phyloP scores from a whole-genome alignment of 53 echinoderm and acorn worm species.

The Pentamera pediparva region DNA sequence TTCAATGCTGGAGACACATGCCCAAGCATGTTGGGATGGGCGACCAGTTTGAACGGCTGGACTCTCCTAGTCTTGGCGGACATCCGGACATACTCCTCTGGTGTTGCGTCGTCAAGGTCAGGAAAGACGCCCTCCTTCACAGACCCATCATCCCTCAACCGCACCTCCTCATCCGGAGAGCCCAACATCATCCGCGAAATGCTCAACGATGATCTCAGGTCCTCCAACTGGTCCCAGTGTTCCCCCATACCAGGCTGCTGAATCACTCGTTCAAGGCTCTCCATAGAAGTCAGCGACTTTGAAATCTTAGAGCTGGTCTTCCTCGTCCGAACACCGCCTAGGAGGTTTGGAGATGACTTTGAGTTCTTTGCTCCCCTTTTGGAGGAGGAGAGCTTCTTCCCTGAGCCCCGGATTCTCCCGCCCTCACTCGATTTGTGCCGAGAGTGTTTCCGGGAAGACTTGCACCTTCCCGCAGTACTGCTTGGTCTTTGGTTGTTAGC shows the following conservation, averaged over 20 bases:
- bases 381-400: constrained; percentile 20
- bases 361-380: constrained; percentile 53
- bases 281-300: constrained; percentile 61
- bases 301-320: constrained; percentile 48
- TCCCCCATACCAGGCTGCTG: constrained; percentile 19
- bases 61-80: constrained; percentile 72
- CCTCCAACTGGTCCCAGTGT: constrained; percentile 37
- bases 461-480: not conserved
- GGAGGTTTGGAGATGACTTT: constrained; percentile 39
- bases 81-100: constrained; percentile 67
- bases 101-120: constrained; percentile 48
- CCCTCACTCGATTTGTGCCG: not conserved
- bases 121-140: constrained; percentile 20
- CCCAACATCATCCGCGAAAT: constrained; percentile 74
- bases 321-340: constrained; percentile 46
- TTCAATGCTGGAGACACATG: constrained; percentile 44
- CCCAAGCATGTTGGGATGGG: constrained; percentile 78
- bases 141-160: no score
- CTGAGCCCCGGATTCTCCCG: constrained; percentile 1
- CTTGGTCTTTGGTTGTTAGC: no score
- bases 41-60: constrained; percentile 62
- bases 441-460: not conserved
- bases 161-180: constrained; percentile 50
- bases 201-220: constrained; percentile 68
- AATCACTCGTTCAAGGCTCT: constrained; percentile 20